Conservation (phyloP, 2,888 invertebrate species). For the Chrysina gloriosa region DNA sequence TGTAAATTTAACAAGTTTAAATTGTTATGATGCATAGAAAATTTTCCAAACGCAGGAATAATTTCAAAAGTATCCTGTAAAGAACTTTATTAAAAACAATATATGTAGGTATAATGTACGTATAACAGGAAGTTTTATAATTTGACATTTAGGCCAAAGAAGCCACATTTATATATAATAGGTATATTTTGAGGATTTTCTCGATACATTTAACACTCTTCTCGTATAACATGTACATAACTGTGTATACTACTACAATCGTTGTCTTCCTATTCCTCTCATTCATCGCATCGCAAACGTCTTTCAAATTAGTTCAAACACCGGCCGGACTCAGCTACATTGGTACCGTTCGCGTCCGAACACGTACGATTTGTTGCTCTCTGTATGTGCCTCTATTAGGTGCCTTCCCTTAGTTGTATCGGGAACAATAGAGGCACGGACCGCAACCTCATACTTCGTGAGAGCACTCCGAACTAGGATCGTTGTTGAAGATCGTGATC, state of each 20-base stretch:
- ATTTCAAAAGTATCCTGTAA: constrained; percentile 14
- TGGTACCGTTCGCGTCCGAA: background rate
- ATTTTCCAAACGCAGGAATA: too few species aligned
- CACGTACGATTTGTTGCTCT: background rate
- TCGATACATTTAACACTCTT: background rate
- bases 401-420: constrained; percentile 51
- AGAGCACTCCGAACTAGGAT: constrained; percentile 59
- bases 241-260: background rate
- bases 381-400: background rate
- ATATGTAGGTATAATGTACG: constrained; percentile 5
- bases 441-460: constrained; percentile 61
- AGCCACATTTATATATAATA: constrained; percentile 9
- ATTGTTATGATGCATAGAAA: too few species aligned
- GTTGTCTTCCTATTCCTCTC: background rate
- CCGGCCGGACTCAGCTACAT: background rate
- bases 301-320: background rate
- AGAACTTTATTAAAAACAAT: constrained; percentile 26
- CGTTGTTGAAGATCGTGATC: constrained; percentile 60
- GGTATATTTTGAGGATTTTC: constrained; percentile 8
- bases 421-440: constrained; percentile 57
- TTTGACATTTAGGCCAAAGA: constrained; percentile 16
- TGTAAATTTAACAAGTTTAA: too few species aligned
- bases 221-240: background rate
- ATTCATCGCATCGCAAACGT: background rate
- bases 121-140: constrained; percentile 26